Evolutionary conservation across 2,888 invertebrate species (phyloP), one percentile per base, ranked within the genome.

Genomic region (Eurytoma californica): DNA sequence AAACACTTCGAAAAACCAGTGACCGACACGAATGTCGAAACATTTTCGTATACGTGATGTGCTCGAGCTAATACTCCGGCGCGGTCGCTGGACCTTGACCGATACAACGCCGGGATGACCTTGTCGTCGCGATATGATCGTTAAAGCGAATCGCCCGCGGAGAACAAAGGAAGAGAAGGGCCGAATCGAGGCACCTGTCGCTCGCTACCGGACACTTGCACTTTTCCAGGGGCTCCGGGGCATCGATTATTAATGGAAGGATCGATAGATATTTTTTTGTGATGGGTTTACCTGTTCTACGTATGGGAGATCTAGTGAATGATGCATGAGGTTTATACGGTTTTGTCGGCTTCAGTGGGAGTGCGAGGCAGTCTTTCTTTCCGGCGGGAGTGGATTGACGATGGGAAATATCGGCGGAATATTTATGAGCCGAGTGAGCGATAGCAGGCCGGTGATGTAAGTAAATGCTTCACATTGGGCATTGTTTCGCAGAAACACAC

Each of bases 101-200:
- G 68, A 30, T 14, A 20, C 28, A 74, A 72, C 72, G 79, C 74
- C 80, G 84, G 67, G 80, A 76, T 79, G 77, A 20, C 57, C 51
- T 49, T 61, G 61, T 13, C 24, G 53, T 39, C 69, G 81, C 83
- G 82, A 83, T 82, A 79, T 81, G 84, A 84, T 84, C 83, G 83
- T 83, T 83, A 83, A 77, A 81, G 72, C 76, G 83, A 66, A 82
- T 82, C 75, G 79, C 67, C 77, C 73, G 77, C 75, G 82, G 84
- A 28, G 68, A 68, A 18, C 47, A 51, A 61, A 24, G 55, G 39
- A 60, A 49, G 49, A 30, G 63, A 51, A 60, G 61, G 20, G 2
- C 28, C 7, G 2, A 13, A 58, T 49, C 14, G 14, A 4, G 14
- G 30, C 28, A 30, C 28, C 9, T 61, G 28, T 5, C 14, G 13